phyloP scores from a whole-genome alignment of 2,888 invertebrate genomes.

The Dasysyrphus tricinctus region DNA sequence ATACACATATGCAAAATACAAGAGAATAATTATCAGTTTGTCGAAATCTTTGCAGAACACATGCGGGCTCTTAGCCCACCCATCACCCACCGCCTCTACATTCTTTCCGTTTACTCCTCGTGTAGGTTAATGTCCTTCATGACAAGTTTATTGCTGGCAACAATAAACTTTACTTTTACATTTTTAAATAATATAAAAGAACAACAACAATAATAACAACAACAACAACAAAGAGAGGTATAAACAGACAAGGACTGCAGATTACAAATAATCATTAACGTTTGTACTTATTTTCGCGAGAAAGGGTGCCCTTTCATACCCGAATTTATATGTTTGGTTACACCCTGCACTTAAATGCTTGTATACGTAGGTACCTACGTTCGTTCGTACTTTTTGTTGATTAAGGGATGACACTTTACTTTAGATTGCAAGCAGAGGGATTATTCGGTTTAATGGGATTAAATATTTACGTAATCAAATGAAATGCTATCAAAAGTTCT shows the following conservation, averaged over 20 bases:
- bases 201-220: not conserved
- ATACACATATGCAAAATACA: constrained; percentile 53
- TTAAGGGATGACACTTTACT: constrained; percentile 21
- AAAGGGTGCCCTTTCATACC: constrained; percentile 62
- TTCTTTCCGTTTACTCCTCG: not conserved
- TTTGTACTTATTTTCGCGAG: constrained; percentile 61
- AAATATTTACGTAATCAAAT: too few relatives aligned
- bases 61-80: constrained; percentile 49
- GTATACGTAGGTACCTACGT: not conserved
- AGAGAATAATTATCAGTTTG: constrained; percentile 70
- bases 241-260: constrained; percentile 52
- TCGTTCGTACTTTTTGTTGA: not conserved
- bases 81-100: not conserved
- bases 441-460: not conserved
- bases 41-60: constrained; percentile 59
- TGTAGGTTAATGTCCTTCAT: constrained; percentile 69
- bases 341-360: constrained; percentile 66
- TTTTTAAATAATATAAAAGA: constrained; percentile 20
- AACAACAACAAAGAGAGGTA: constrained; percentile 6
- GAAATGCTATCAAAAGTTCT: too few relatives aligned
- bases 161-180: constrained; percentile 59
- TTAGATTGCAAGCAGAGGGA: not conserved
- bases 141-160: constrained; percentile 71
- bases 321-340: constrained; percentile 66
- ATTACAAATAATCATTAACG: constrained; percentile 72